Evolutionary conservation across 2,797 vertebrate genomes (phyloP), one percentile per base, ranked within the genome.

Genomic region (Salarias fasciatus): DNA sequence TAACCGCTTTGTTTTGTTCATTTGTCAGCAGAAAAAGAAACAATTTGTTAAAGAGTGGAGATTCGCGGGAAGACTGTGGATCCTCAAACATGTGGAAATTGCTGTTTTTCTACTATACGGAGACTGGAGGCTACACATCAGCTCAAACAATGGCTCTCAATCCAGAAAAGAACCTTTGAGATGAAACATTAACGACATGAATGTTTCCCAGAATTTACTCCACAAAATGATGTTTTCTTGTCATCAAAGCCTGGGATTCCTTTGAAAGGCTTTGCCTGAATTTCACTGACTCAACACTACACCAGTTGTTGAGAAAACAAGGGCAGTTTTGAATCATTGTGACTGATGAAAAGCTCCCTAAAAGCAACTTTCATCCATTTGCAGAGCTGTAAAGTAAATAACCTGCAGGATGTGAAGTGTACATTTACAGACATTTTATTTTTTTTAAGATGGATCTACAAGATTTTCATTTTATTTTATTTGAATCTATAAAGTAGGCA

Each of bases 161-260:
- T 63, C 53, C 13, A 40, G 9, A 14, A 49, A 61, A 62, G 13
- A n/a, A 51, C 33, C 30, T 42, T 52, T 59, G 53, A 68, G 63
- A 67, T 60, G 49, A 68, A 63, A 60, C 5, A 7, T 42, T 62
- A 38, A 46, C 31, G 9, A 18, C 50, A 51, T 48, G 29, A 64
- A 70, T 65, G 54, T 73, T 72, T 57, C 24, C 53, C 42, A 48
- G 37, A 58, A 63, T 28, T 46, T 40, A 59, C 68, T 73, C 75
- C 53, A 47, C 41, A 68, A 77, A 82, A 63, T 59, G 5, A 69
- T 63, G 29, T 51, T 69, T 58, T 55, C 52, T 37, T 54, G 53
- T 52, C 24, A 61, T 75, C 75, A 70, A 76, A 78, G 37, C 29
- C 43, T 0, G 31, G 12, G 35, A 43, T 63, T 63, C 51, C 37